phyloP scores from a whole-genome alignment of 2,797 vertebrate genomes.

The Pelodytes ibericus region DNA sequence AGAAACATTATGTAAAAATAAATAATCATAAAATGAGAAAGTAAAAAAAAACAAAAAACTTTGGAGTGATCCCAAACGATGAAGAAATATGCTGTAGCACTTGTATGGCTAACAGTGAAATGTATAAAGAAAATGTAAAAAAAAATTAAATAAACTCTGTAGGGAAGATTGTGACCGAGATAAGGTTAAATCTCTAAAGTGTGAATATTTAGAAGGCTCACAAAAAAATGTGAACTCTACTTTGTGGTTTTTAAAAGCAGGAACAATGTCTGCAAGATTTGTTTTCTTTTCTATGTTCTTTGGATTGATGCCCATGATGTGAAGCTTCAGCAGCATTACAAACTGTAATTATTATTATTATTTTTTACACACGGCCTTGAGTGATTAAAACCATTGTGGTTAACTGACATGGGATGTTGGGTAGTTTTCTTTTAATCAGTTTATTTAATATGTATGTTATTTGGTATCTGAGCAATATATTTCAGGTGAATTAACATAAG shows the following conservation, averaged over 20 bases:
- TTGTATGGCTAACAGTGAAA: slow-evolving; percentile 63
- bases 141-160: slow-evolving; percentile 66
- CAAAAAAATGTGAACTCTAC: slow-evolving; percentile 59
- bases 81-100: neutral
- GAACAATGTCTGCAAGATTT: slow-evolving; percentile 65
- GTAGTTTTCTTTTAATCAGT: neutral
- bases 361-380: slow-evolving; percentile 22
- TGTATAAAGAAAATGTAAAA: slow-evolving; percentile 29
- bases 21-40: neutral
- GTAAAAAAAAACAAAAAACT: neutral
- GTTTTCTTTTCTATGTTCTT: slow-evolving; percentile 65
- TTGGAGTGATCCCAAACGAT: too few species aligned
- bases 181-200: slow-evolving; percentile 64
- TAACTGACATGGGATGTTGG: neutral
- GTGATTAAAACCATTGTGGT: neutral
- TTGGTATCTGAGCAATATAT: neutral
- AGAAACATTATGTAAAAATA: neutral
- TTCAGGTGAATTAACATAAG: neutral
- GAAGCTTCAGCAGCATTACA: slow-evolving; percentile 29
- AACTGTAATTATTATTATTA: slow-evolving; percentile 33
- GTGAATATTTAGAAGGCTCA: slow-evolving; percentile 66
- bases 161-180: slow-evolving; percentile 66
- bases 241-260: slow-evolving; percentile 70
- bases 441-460: neutral
- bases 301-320: slow-evolving; percentile 46